phyloP scores from a whole-genome alignment of 1,140 invertebrate species.

The Drosophila sp. region DNA sequence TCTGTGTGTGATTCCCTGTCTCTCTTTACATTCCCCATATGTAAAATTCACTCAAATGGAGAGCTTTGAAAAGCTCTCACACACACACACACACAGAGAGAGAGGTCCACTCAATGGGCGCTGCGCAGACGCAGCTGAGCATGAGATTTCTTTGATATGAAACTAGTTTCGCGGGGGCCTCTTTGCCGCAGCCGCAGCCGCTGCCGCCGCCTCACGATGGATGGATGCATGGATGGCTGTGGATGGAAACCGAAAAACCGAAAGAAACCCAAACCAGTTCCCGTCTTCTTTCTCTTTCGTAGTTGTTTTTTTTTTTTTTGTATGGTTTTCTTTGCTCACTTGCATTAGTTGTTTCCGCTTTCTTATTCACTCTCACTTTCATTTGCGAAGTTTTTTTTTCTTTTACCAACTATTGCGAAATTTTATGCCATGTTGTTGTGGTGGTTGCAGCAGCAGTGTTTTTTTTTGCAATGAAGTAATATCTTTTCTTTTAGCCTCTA shows the following conservation, averaged over 20 bases:
- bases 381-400: slow-evolving; percentile 59
- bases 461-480: slow-evolving; percentile 80
- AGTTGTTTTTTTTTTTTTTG: neutral
- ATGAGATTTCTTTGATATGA: slow-evolving; percentile 45
- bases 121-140: slow-evolving; percentile 70
- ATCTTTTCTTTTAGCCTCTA: slow-evolving; percentile 65
- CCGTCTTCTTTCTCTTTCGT: slow-evolving; percentile 23
- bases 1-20: neutral
- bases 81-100: neutral
- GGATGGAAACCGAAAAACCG: slow-evolving; percentile 37
- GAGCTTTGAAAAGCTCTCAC: too few relatives aligned
- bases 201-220: neutral
- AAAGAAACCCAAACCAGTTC: slow-evolving; percentile 65
- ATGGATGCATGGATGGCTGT: neutral
- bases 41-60: slow-evolving; percentile 46
- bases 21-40: slow-evolving; percentile 3
- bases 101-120: slow-evolving; percentile 38
- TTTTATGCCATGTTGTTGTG: slow-evolving; percentile 53
- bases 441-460: slow-evolving; percentile 33
- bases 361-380: slow-evolving; percentile 83
- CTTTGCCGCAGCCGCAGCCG: slow-evolving; percentile 35
- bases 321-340: slow-evolving; percentile 58
- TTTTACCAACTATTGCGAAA: slow-evolving; percentile 72
- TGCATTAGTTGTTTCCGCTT: slow-evolving; percentile 82
- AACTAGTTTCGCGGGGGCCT: neutral